These are phyloP conservation scores for Drosophila mettleri DNA, from an alignment of 2,888 invertebrate genomes.

Conservation along the genomic window DNA sequence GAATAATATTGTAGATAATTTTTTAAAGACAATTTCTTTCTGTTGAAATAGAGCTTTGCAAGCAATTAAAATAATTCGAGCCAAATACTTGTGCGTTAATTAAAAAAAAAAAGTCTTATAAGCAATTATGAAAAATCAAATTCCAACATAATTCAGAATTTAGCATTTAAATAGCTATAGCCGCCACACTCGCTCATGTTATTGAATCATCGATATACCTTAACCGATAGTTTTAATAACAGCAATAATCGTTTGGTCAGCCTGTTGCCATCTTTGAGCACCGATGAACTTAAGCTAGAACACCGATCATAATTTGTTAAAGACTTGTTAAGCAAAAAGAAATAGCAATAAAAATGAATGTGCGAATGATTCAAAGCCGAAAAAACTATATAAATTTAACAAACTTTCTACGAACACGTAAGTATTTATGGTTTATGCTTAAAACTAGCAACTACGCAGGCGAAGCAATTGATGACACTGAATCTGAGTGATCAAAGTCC, in stretches of 20 bases:
- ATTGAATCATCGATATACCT: slow-evolving; percentile 2
- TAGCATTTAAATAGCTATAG: neutral
- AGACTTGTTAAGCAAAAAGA: slow-evolving; percentile 13
- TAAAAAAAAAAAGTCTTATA: neutral
- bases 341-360: slow-evolving; percentile 52
- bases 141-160: neutral
- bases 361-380: slow-evolving; percentile 59
- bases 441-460: neutral
- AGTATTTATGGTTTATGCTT: slow-evolving; percentile 17
- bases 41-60: neutral
- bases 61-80: no score
- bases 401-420: slow-evolving; percentile 48
- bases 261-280: slow-evolving; percentile 9
- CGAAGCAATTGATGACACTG: slow-evolving; percentile 14
- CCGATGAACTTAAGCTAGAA: slow-evolving; percentile 12
- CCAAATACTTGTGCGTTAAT: no score
- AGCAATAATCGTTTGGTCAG: neutral
- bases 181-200: neutral
- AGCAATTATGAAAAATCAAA: neutral
- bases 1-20: no score
- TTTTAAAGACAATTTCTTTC: no score
- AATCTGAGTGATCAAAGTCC: slow-evolving; percentile 63
- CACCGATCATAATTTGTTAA: slow-evolving; percentile 38
- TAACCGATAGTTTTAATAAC: slow-evolving; percentile 10
- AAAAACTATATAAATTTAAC: slow-evolving; percentile 36